These are phyloP conservation scores for Pedetes capensis DNA, from an alignment of 2,113 vertebrate species.

Conservation along the genomic window DNA sequence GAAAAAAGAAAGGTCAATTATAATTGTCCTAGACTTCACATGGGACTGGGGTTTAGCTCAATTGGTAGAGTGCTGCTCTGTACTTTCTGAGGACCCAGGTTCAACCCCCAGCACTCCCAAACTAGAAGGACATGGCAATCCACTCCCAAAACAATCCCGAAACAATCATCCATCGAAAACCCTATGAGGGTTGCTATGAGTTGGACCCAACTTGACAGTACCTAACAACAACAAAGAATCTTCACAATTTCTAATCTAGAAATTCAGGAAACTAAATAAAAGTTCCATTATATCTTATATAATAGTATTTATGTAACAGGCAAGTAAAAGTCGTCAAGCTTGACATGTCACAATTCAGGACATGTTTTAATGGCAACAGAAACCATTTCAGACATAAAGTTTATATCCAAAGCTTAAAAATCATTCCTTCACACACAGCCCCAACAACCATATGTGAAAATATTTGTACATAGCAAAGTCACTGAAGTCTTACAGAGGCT, in stretches of 20 bases:
- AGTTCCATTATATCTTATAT: conserved; percentile 46
- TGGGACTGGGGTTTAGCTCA: too few species aligned
- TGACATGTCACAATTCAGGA: conserved; percentile 43
- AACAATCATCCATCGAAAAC: too few species aligned
- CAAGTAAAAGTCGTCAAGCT: conserved; percentile 51
- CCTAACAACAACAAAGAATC: too few species aligned
- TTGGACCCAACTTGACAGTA: too few species aligned
- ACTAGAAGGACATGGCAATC: too few species aligned
- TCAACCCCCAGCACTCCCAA: too few species aligned
- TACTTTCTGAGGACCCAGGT: too few species aligned
- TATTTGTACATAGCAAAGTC: not conserved
- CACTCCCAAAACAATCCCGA: too few species aligned
- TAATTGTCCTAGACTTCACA: not conserved
- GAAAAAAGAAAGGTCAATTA: not conserved
- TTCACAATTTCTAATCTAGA: conserved; percentile 43
- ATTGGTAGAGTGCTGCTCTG: too few species aligned
- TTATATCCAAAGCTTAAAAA: conserved; percentile 44
- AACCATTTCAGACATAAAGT: conserved; percentile 53
- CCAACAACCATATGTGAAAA: conserved; percentile 1
- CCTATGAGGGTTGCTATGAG: too few species aligned
- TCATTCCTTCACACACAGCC: not conserved
- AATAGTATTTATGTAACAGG: conserved; percentile 58
- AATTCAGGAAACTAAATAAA: conserved; percentile 51
- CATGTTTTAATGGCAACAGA: conserved; percentile 50
- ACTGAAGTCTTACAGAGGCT: not conserved